Conservation (phyloP, 2,888 invertebrate genomes). For the Strigamia transsilvanica region DNA sequence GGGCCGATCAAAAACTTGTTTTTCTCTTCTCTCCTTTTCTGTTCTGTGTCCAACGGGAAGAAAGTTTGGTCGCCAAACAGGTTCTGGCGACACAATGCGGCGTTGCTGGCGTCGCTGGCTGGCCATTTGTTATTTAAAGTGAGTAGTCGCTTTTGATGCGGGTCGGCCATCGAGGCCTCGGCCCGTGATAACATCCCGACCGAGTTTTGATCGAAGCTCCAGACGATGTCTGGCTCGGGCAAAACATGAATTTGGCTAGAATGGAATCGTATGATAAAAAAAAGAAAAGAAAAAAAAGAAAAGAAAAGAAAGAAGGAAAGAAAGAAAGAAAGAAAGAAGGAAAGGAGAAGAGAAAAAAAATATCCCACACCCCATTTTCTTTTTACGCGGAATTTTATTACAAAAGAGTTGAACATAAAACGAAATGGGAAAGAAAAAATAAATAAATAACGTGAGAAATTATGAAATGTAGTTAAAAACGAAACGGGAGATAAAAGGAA, state of each 20-base stretch:
- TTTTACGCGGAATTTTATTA: neutral
- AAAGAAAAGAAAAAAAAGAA: neutral
- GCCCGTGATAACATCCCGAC: conserved; percentile 48
- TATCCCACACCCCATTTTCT: neutral
- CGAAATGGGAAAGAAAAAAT: neutral
- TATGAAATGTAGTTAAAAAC: neutral
- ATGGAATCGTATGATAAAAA: neutral
- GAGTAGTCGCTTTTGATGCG: conserved; percentile 34
- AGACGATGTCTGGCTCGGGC: conserved; percentile 11
- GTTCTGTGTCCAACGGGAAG: neutral
- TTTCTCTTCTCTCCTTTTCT: neutral
- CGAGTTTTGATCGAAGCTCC: conserved; percentile 39
- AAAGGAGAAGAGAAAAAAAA: too few species aligned
- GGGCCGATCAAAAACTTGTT: conserved; percentile 1
- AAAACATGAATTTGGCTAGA: conserved; percentile 23
- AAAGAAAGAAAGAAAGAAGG: too few species aligned
- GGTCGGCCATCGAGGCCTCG: conserved; percentile 30
- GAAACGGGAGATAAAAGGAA: too few species aligned
- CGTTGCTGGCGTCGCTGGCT: neutral
- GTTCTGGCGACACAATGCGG: conserved; percentile 17
- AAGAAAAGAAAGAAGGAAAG: too few species aligned
- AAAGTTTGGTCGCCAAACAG: conserved; percentile 24
- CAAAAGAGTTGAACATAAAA: neutral
- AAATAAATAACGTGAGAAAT: neutral
- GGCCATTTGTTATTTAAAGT: conserved; percentile 49